Percentiles rank a stretch among this genome's conserved stretches.
phyloP scores from a whole-genome alignment of 2,888 invertebrate genomes.

The Sepioteuthis lessoniana region DNA sequence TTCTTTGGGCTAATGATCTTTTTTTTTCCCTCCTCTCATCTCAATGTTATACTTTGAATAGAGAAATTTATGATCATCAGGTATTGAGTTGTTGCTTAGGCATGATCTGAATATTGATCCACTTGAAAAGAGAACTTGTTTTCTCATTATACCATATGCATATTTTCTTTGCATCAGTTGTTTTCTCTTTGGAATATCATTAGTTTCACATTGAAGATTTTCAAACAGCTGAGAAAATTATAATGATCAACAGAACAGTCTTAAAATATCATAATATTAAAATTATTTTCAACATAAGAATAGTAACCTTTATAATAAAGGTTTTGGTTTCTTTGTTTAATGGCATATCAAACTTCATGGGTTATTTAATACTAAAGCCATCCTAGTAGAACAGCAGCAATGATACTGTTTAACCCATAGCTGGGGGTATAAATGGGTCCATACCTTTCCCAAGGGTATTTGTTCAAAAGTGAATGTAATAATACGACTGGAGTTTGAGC shows the following conservation, averaged over 20 bases:
- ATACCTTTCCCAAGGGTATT: too few relatives aligned
- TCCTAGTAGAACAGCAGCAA: too few relatives aligned
- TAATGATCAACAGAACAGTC: neutral
- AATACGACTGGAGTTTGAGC: too few relatives aligned
- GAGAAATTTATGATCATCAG: neutral
- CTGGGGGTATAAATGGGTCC: too few relatives aligned
- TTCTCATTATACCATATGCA: neutral
- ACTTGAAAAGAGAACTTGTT: neutral
- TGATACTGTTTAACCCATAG: too few relatives aligned
- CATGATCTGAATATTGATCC: conserved; percentile 6
- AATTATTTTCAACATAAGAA: neutral
- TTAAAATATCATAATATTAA: neutral
- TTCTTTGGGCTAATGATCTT: neutral
- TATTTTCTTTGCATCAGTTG: neutral
- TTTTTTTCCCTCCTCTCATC: neutral
- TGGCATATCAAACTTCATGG: too few relatives aligned
- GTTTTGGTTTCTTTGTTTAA: too few relatives aligned
- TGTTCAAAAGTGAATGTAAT: too few relatives aligned
- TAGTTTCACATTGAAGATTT: neutral
- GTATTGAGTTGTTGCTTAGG: neutral
- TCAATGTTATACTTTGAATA: neutral
- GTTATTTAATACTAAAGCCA: too few relatives aligned
- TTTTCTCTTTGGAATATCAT: neutral
- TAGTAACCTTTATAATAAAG: too few relatives aligned
- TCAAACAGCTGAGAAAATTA: neutral